These are phyloP conservation scores for Drosophila serrata DNA, from an alignment of 1,140 invertebrate species.

Conservation along the genomic window DNA sequence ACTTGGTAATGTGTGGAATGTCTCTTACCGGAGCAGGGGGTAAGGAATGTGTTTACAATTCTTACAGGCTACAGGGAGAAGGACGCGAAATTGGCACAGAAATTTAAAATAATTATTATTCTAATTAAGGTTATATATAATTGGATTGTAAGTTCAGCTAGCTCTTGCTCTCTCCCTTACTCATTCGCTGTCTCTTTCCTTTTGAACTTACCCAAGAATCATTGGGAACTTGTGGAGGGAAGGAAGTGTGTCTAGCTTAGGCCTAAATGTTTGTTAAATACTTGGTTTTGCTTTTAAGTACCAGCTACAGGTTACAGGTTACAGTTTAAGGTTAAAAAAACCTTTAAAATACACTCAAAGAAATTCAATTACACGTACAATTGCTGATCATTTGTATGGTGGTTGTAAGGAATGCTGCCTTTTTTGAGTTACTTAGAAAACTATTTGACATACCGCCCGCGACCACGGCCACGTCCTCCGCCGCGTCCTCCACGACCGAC, in stretches of 20 bases:
- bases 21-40: neutral
- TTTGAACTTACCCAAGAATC: conserved; percentile 17
- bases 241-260: conserved; percentile 14
- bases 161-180: neutral
- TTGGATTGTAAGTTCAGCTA: conserved; percentile 4
- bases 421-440: conserved; percentile 1
- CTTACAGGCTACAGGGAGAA: conserved; percentile 11
- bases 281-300: conserved; percentile 37
- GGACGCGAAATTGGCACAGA: conserved; percentile 34
- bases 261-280: conserved; percentile 42
- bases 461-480: conserved; percentile 11
- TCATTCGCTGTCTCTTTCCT: conserved; percentile 10
- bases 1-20: conserved; percentile 43
- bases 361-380: neutral
- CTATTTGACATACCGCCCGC: conserved; percentile 40
- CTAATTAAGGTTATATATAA: neutral
- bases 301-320: conserved; percentile 13
- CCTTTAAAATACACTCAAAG: conserved; percentile 13
- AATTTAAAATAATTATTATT: conserved; percentile 15
- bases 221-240: conserved; percentile 11
- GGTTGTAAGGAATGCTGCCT: conserved; percentile 19
- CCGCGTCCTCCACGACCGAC: conserved; percentile 5
- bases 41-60: conserved; percentile 38
- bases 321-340: conserved; percentile 6
- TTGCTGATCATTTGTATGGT: neutral